Evolutionary conservation across 2,888 invertebrate genomes (phyloP).

Genomic region (Orchesella flavescens): DNA sequence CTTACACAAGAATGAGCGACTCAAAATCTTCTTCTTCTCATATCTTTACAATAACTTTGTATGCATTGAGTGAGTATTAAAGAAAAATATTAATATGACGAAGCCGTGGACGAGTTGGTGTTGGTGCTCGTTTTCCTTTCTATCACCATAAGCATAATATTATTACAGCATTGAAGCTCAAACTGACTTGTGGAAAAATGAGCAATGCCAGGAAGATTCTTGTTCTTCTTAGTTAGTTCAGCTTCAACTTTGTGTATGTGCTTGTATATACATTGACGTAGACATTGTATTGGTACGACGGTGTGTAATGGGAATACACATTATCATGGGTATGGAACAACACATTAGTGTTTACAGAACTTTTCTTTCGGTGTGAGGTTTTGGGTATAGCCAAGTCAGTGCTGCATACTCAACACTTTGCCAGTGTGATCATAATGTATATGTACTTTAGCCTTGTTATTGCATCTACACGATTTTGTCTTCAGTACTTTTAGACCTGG

Average conservation of each 20-base stretch:
- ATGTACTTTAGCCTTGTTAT: slow-evolving; percentile 20
- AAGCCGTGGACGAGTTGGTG: not conserved
- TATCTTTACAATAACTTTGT: slow-evolving; percentile 17
- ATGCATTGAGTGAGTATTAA: slow-evolving; percentile 1
- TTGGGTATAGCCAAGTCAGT: not conserved
- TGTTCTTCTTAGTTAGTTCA: no score
- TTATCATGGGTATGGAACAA: slow-evolving; percentile 12
- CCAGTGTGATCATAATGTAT: slow-evolving; percentile 3
- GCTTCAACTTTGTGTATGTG: slow-evolving; percentile 8
- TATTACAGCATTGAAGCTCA: not conserved
- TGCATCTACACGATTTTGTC: slow-evolving; percentile 17
- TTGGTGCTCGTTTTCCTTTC: slow-evolving; percentile 3
- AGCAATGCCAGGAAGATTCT: slow-evolving; percentile 26
- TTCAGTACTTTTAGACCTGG: slow-evolving; percentile 3
- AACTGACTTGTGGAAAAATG: not conserved
- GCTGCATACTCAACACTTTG: not conserved
- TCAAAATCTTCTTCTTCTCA: not conserved
- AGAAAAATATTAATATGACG: not conserved
- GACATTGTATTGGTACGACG: slow-evolving; percentile 21
- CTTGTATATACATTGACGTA: not conserved
- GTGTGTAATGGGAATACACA: slow-evolving; percentile 1
- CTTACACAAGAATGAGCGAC: slow-evolving; percentile 29
- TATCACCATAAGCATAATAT: slow-evolving; percentile 2
- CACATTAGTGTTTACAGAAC: slow-evolving; percentile 26
- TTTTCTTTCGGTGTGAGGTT: not conserved